Evolutionary conservation across 2,113 vertebrate genomes (phyloP).

Genomic region (Vidua chalybeata): DNA sequence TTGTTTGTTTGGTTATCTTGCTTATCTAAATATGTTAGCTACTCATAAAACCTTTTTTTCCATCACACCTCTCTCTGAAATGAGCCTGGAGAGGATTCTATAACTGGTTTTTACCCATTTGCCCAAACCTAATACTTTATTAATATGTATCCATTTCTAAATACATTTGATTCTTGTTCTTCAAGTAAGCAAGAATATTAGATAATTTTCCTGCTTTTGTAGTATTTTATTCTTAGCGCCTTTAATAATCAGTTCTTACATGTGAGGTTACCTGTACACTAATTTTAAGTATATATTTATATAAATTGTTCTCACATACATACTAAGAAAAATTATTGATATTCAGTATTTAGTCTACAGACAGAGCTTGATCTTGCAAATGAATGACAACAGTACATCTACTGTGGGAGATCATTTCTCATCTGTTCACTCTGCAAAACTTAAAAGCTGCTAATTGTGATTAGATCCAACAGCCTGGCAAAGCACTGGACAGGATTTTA

Average conservation of each 20-base stretch:
- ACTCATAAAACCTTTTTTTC: neutral
- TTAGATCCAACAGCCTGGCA: conserved; percentile 32
- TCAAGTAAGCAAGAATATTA: neutral
- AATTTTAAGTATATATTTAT: neutral
- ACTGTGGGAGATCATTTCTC: neutral
- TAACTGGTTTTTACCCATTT: neutral
- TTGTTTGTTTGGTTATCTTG: neutral
- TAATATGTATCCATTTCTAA: neutral
- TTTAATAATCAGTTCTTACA: neutral
- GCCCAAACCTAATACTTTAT: neutral
- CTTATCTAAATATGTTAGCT: neutral
- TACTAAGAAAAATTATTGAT: neutral
- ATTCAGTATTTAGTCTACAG: neutral
- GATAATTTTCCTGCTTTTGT: neutral
- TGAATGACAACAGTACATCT: neutral
- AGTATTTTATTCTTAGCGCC: neutral
- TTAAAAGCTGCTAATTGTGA: neutral
- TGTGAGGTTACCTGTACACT: neutral
- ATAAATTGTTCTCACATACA: neutral
- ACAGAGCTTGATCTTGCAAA: neutral
- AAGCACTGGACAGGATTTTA: conserved; percentile 47
- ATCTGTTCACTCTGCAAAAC: neutral
- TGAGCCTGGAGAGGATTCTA: neutral
- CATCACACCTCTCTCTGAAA: neutral
- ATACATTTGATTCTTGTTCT: neutral